These are phyloP conservation scores for Tetranychus urticae DNA, from an alignment of 1,140 invertebrate genomes.

Conservation along the genomic window DNA sequence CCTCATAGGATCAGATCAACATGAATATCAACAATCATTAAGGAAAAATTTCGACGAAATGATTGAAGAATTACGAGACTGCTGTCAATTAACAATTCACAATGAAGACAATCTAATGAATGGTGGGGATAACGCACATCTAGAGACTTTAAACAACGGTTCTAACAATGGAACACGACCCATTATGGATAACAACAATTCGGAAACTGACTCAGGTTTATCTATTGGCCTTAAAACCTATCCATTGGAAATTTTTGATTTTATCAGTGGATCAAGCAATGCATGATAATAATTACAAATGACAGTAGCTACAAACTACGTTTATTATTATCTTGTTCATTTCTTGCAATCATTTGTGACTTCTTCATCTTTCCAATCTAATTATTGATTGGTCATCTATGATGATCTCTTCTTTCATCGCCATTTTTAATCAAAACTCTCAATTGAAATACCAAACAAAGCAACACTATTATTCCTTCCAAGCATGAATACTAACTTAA, in stretches of 20 bases:
- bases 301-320: no score
- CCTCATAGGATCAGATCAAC: constrained; percentile 56
- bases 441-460: background rate
- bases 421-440: background rate
- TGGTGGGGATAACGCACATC: background rate
- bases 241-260: constrained; percentile 1
- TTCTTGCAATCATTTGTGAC: background rate
- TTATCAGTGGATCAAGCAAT: constrained; percentile 3
- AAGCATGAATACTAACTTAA: no score
- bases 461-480: background rate
- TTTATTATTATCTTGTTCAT: background rate
- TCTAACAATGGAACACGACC: background rate
- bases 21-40: constrained; percentile 64
- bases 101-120: background rate
- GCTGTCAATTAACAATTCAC: background rate
- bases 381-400: background rate
- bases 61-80: constrained; percentile 34
- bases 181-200: background rate
- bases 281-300: background rate
- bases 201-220: background rate
- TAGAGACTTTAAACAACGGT: background rate
- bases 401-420: background rate
- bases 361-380: background rate
- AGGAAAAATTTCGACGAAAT: constrained; percentile 62
- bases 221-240: background rate